Evolutionary conservation across 2,888 invertebrate genomes (phyloP), one percentile per base, ranked within the genome.

Genomic region (Amphipoea lucens): DNA sequence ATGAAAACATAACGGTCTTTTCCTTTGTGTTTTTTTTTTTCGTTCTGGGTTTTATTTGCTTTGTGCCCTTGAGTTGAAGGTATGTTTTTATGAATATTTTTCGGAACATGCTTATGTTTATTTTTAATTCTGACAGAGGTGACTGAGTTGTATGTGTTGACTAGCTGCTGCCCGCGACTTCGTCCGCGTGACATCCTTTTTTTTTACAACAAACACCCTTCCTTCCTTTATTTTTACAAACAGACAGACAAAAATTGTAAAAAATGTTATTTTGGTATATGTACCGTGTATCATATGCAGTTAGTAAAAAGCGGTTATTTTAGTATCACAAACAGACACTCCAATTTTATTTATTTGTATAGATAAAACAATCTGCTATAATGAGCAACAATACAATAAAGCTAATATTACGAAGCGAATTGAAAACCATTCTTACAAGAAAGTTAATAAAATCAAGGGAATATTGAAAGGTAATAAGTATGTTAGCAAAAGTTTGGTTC

Each of bases 1-100:
- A 76, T 81, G 72, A 79, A 76, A 71, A 12, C 70, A 40, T 74
- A 79, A 73, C 66, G 23, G 14, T 48, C 29, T 72, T 11, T 74
- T 79, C 45, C 72, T 74, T 65, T 63, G 40, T 76, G 1, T 72
- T 65, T 57, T 57, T 48, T 54, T 75, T 73, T 69, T 69, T 72
- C 12, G 54, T 67, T 71, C 7, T 11, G 29, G 4, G 36, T 77
- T 76, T 82, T 69, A 23, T 42, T 74, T 69, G 29, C 45, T 51
- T 74, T 66, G 2, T 70, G 6, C 2, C 40, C 20, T 73, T 65
- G 11, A 29, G n/a, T 70, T 76, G 29, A 42, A 29, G 7, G 12
- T 20, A n/a, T 45, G n/a, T 6, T 14, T 17, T 40, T 69, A 54
- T 68, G 54, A 71, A 77, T 60, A 51, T 42, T 70, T 29, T 17